Conservation (phyloP, 1,140 invertebrate species). For the Dendrolimus punctatus region DNA sequence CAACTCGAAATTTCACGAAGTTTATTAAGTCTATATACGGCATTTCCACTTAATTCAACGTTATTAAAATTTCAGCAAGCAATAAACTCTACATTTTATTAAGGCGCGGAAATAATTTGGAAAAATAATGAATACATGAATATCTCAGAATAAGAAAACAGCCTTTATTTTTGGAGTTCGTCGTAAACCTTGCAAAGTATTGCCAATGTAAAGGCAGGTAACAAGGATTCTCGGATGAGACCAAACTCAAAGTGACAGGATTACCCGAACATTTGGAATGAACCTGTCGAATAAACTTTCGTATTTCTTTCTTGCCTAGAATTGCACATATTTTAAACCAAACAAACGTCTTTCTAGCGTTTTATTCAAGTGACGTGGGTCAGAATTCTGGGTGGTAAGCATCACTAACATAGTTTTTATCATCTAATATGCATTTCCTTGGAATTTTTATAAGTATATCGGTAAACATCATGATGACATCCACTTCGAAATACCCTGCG, state of each 20-base stretch:
- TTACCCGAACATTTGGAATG: constrained; percentile 27
- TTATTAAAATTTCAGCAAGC: constrained; percentile 2
- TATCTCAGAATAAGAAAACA: constrained; percentile 30
- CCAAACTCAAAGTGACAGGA: constrained; percentile 52
- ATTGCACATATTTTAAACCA: no score
- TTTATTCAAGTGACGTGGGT: no score
- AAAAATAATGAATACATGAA: constrained; percentile 21
- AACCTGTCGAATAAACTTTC: constrained; percentile 15
- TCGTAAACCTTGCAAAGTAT: constrained; percentile 47
- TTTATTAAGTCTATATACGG: no score
- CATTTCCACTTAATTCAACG: no score
- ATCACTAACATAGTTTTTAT: no score
- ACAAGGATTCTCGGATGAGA: constrained; percentile 28
- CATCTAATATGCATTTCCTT: no score
- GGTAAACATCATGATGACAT: no score
- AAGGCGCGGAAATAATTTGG: constrained; percentile 7
- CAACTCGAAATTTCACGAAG: no score
- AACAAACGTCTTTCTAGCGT: no score
- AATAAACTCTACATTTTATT: constrained; percentile 7
- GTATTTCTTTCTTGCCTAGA: constrained; percentile 9
- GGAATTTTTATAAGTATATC: no score
- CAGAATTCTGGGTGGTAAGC: no score
- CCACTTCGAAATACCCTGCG: no score
- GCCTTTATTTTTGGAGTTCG: constrained; percentile 26
- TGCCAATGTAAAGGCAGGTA: constrained; percentile 41